A percentile compares a stretch with the other conserved stretches of the same genome.
Conservation (phyloP, 2,888 invertebrate species). For the Mesorhabditis belari region DNA sequence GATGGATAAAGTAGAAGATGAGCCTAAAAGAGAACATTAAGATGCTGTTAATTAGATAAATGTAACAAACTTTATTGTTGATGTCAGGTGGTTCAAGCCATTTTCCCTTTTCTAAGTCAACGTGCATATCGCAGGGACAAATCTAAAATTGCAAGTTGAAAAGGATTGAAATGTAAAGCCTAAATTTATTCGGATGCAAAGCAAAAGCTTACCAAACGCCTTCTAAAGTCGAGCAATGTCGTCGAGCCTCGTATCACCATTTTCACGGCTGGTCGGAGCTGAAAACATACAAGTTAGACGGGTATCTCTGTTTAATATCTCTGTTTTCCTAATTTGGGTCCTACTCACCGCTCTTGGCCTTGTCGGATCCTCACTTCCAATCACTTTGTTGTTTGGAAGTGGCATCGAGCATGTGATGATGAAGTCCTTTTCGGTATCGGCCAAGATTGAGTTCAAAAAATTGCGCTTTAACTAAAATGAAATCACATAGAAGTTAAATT, state of each 20-base stretch:
- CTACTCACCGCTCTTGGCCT: slow-evolving; percentile 1
- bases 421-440: slow-evolving; percentile 4
- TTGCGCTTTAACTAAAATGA: slow-evolving; percentile 7
- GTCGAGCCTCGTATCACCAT: slow-evolving; percentile 26
- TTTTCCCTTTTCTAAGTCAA: slow-evolving; percentile 19
- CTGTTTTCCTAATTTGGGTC: background rate
- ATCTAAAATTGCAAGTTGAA: slow-evolving; percentile 5
- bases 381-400: slow-evolving; percentile 7
- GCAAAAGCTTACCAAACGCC: slow-evolving; percentile 14
- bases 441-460: background rate
- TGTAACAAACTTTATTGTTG: background rate
- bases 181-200: background rate
- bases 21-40: background rate
- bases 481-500: background rate
- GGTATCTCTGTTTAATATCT: background rate
- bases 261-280: slow-evolving; percentile 15
- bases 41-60: too few relatives aligned
- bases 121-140: slow-evolving; percentile 22
- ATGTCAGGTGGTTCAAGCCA: slow-evolving; percentile 18
- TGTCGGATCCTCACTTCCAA: slow-evolving; percentile 1
- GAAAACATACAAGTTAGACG: background rate
- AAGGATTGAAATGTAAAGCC: background rate
- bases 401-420: slow-evolving; percentile 5
- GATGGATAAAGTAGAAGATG: slow-evolving; percentile 19
- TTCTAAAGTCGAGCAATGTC: slow-evolving; percentile 13